These are phyloP conservation scores for Eupithecia subumbrata DNA, from an alignment of 2,888 invertebrate genomes.

Conservation along the genomic window DNA sequence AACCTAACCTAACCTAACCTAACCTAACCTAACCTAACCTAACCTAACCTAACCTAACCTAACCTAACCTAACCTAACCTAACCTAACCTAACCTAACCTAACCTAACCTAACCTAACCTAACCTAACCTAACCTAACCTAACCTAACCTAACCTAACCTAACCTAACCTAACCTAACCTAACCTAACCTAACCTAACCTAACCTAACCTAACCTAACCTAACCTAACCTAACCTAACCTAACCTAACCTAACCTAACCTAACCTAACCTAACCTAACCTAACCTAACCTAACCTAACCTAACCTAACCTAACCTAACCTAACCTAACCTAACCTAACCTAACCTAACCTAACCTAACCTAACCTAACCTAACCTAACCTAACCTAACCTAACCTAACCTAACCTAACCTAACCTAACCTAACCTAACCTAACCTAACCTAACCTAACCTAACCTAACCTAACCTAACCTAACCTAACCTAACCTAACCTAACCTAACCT, in stretches of 20 bases:
- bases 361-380: slow-evolving; percentile 38
- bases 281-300: slow-evolving; percentile 43
- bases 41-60: slow-evolving; percentile 10
- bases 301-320: slow-evolving; percentile 34
- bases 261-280: slow-evolving; percentile 45
- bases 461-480: slow-evolving; percentile 36
- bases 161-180: slow-evolving; percentile 38
- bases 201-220: slow-evolving; percentile 43
- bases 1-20: slow-evolving; percentile 36
- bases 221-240: slow-evolving; percentile 43
- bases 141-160: slow-evolving; percentile 32
- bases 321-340: slow-evolving; percentile 43
- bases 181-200: slow-evolving; percentile 41
- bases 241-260: slow-evolving; percentile 45
- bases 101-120: slow-evolving; percentile 32
- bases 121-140: slow-evolving; percentile 30
- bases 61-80: slow-evolving; percentile 29
- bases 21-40: slow-evolving; percentile 32
- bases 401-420: slow-evolving; percentile 39
- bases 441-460: slow-evolving; percentile 31
- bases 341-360: slow-evolving; percentile 36
- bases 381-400: slow-evolving; percentile 32
- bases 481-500: slow-evolving; percentile 38
- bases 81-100: slow-evolving; percentile 40
- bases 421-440: slow-evolving; percentile 36